Evolutionary conservation across 2,888 invertebrate genomes (phyloP).

Genomic region (Ditylenchus weischeri): DNA sequence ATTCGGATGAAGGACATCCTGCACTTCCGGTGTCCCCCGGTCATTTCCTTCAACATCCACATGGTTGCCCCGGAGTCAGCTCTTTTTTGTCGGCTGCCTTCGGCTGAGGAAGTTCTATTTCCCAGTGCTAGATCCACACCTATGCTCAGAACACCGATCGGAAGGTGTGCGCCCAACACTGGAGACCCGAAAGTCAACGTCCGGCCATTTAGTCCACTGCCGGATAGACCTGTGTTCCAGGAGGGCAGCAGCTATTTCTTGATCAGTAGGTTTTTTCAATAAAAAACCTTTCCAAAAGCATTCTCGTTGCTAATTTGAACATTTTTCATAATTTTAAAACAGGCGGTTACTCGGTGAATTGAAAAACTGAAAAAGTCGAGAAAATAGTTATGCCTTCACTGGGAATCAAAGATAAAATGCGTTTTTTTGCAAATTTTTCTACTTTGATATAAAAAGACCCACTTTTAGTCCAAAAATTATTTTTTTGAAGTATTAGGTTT

Average conservation of each 20-base stretch:
- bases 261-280: constrained; percentile 15
- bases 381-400: no score
- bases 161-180: constrained; percentile 22
- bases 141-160: constrained; percentile 9
- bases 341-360: no score
- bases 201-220: constrained; percentile 20
- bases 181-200: constrained; percentile 21
- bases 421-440: no score
- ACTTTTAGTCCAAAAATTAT: no score
- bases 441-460: no score
- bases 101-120: background rate
- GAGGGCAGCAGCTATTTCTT: constrained; percentile 22
- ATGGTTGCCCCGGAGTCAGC: constrained; percentile 23
- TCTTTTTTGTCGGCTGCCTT: constrained; percentile 18
- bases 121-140: background rate
- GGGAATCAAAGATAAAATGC: no score
- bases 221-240: constrained; percentile 21
- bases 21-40: constrained; percentile 17
- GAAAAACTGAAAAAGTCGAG: no score
- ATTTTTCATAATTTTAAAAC: no score
- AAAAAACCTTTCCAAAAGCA: no score
- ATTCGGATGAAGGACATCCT: constrained; percentile 22
- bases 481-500: no score
- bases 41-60: constrained; percentile 18
- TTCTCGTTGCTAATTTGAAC: no score